Conservation (phyloP, 1,140 invertebrate genomes). For the Charaxes varanes region DNA sequence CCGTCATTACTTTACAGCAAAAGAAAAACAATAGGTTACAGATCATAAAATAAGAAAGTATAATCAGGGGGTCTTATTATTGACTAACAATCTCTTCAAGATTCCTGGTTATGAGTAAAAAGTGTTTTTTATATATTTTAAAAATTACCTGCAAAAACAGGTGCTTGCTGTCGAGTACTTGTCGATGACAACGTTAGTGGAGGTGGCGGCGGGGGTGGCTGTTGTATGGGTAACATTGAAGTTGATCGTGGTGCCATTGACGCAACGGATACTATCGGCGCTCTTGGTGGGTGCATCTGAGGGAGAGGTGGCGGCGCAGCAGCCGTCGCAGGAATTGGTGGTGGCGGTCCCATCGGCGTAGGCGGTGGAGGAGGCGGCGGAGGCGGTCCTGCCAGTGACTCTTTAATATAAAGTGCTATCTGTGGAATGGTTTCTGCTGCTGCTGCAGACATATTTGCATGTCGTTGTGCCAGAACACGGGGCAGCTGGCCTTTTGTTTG, state of each 20-base stretch:
- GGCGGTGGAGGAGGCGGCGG: constrained; percentile 15
- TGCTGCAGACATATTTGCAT: constrained; percentile 31
- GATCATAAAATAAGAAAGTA: neutral
- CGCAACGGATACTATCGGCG: neutral
- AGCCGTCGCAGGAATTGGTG: neutral
- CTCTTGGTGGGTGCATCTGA: neutral
- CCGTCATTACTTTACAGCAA: too few relatives aligned
- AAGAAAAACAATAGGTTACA: too few relatives aligned
- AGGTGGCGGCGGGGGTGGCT: constrained; percentile 9
- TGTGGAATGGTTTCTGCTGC: constrained; percentile 31
- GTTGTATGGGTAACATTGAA: constrained; percentile 5
- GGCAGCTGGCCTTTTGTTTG: constrained; percentile 35
- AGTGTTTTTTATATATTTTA: neutral
- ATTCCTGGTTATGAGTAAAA: neutral
- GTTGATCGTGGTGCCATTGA: neutral
- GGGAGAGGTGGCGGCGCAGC: neutral
- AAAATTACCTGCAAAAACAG: constrained; percentile 12
- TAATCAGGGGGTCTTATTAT: too few relatives aligned
- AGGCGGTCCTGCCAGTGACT: constrained; percentile 19
- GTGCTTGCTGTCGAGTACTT: neutral
- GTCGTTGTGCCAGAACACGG: constrained; percentile 32
- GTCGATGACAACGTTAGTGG: constrained; percentile 8
- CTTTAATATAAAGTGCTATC: constrained; percentile 28
- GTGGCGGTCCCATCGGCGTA: neutral
- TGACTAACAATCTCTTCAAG: too few relatives aligned